Base-by-base conservation (phyloP, 1,140 invertebrate species). In the Probaryconus sp. region DNA sequence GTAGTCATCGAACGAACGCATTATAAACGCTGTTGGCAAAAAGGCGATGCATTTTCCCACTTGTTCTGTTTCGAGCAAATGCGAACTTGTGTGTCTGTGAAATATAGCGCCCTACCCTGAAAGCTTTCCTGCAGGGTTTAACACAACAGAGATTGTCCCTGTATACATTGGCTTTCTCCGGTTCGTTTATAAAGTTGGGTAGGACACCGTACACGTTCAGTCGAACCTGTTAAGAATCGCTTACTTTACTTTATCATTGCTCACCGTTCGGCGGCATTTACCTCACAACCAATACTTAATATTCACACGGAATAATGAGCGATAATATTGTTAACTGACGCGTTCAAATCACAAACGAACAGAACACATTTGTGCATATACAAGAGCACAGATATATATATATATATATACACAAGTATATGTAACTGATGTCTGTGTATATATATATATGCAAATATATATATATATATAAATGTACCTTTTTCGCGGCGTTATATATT, bases 181-280 rank as follows among this genome's bases (percentile, higher is more conserved):
- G 71, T 74, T 53, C 70, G 78, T 77, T 81, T 81, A 81, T 82
- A 82, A 79, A 79, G 76, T 76, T 78, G 40, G 53, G 53, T 51
- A 70, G 55, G 77, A 78, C 77, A 70, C 64, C 56, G 60, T 75
- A 58, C 61, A 58, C 74, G 76, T 77, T 80, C 79, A 82, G 80
- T 82, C 67, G 42, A 64, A 53, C 40, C 71, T 50, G 55, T 43
- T 53, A 68, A 76, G 75, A 81, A 79, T 82, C 77, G 65, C 75
- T 58, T 31, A 33, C 61, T 53, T 58, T 31, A 33, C 61, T 53
- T 53, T 21, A 38, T 48, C 30, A 61, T 38, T 43, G 20, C 37
- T 42, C n/a, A 13, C 13, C 14, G 2, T 33, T 30, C n/a, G 13
- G 28, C n/a, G 21, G 14, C 48, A 37, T 37, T 37, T 38, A 18